Conservation (phyloP, 2,797 vertebrate species). For the Pseudochirops corinnae region DNA sequence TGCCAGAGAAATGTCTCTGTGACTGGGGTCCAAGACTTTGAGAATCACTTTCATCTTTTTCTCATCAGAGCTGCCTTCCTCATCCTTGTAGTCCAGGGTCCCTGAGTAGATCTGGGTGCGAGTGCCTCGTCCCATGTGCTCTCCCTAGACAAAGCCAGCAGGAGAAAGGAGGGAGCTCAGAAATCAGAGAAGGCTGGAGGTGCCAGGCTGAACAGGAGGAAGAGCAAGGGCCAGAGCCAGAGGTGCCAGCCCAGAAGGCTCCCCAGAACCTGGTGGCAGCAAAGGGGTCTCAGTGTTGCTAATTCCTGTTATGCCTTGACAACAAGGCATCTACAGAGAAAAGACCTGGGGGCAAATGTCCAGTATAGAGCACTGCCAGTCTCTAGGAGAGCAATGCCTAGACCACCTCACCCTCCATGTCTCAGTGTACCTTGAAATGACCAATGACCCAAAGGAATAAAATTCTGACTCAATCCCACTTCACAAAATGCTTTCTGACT, state of each 20-base stretch:
- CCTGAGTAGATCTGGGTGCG: constrained; percentile 95
- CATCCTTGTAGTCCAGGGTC: constrained; percentile 91
- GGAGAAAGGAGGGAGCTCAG: neutral
- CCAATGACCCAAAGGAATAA: neutral
- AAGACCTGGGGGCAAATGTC: neutral
- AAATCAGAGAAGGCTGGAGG: neutral
- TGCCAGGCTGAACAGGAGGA: neutral
- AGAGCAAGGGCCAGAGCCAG: neutral
- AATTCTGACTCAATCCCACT: neutral
- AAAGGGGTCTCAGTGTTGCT: neutral
- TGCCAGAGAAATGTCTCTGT: constrained; percentile 97
- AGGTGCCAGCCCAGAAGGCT: too few species aligned
- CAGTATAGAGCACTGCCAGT: neutral
- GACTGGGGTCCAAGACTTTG: constrained; percentile 95
- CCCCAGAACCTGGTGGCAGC: too few species aligned
- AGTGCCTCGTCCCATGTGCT: constrained; percentile 95
- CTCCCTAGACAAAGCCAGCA: constrained; percentile 84
- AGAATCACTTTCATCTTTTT: constrained; percentile 96
- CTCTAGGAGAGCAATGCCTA: neutral
- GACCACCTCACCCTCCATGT: neutral
- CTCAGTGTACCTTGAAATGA: neutral
- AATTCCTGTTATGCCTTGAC: neutral
- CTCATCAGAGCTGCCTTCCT: constrained; percentile 88
- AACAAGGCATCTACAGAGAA: neutral
- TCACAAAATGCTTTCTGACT: neutral